Evolutionary conservation across 2,888 invertebrate genomes (phyloP).

Genomic region (Apoderus coryli): DNA sequence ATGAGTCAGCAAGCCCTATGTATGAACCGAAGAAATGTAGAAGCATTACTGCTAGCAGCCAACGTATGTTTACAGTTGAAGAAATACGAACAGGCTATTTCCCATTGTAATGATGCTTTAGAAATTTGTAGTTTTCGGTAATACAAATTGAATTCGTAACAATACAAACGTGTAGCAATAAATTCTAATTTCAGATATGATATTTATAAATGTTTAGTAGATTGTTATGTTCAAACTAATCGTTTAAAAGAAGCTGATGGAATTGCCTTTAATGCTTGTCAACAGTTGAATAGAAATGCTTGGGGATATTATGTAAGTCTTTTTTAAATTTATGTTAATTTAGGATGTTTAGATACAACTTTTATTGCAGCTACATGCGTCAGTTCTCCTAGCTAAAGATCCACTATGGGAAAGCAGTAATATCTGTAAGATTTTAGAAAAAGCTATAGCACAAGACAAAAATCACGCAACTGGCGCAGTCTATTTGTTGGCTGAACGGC

Average conservation of each 20-base stretch:
- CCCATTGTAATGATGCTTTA: constrained; percentile 52
- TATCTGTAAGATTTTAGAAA: constrained; percentile 55
- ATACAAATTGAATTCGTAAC: too few relatives aligned
- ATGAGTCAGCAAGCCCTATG: constrained; percentile 59
- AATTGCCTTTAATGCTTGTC: constrained; percentile 55
- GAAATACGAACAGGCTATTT: constrained; percentile 48
- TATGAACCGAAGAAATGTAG: constrained; percentile 42
- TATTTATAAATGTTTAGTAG: constrained; percentile 62
- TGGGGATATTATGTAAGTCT: constrained; percentile 53
- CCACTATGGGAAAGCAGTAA: constrained; percentile 38
- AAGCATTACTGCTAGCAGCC: constrained; percentile 62
- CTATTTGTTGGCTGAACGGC: constrained; percentile 53
- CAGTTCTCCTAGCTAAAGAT: constrained; percentile 57
- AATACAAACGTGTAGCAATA: too few relatives aligned
- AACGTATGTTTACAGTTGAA: constrained; percentile 48
- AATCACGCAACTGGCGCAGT: constrained; percentile 54
- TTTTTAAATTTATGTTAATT: constrained; percentile 8
- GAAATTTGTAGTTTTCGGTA: constrained; percentile 38
- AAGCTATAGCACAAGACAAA: constrained; percentile 56
- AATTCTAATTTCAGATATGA: constrained; percentile 42
- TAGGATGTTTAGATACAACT: constrained; percentile 3
- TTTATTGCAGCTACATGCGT: constrained; percentile 52
- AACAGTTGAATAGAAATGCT: constrained; percentile 55
- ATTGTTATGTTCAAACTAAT: constrained; percentile 53
- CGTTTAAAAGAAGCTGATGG: constrained; percentile 57